Evolutionary conservation across 1,140 invertebrate species (phyloP).

Genomic region (Periplaneta americana): DNA sequence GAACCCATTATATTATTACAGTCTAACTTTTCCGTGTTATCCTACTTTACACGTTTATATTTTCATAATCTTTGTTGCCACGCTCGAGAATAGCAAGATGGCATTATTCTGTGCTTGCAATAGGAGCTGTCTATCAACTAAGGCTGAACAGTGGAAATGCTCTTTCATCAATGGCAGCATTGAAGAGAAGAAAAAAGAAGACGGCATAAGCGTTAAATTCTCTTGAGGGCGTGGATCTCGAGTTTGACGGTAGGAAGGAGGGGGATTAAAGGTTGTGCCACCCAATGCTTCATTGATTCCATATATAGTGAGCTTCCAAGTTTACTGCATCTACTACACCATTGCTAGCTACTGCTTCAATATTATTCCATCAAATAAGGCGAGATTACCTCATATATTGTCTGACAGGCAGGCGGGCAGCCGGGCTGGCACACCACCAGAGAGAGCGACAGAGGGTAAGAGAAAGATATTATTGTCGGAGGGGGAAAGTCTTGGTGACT

Average conservation of each 20-base stretch:
- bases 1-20: too few species aligned
- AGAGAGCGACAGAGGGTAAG: background rate
- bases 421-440: background rate
- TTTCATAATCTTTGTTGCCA: too few species aligned
- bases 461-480: too few species aligned
- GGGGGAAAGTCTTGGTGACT: background rate
- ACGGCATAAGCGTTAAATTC: background rate
- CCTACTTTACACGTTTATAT: too few species aligned
- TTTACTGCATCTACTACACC: conserved; percentile 1
- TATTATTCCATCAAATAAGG: conserved; percentile 22
- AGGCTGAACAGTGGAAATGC: background rate
- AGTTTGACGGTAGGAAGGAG: background rate
- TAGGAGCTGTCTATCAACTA: background rate
- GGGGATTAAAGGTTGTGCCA: conserved; percentile 5
- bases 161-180: background rate
- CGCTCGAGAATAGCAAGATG: too few species aligned
- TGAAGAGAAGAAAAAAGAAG: background rate
- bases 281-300: conserved; percentile 9
- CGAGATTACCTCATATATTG: conserved; percentile 21
- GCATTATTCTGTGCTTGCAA: background rate
- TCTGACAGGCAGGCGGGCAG: background rate
- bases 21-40: too few species aligned
- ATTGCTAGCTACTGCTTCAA: conserved; percentile 12
- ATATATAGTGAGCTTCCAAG: conserved; percentile 4
- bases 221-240: background rate